phyloP scores from a whole-genome alignment of 92 coral and sea anemone species.

The Palythoa grandis region DNA sequence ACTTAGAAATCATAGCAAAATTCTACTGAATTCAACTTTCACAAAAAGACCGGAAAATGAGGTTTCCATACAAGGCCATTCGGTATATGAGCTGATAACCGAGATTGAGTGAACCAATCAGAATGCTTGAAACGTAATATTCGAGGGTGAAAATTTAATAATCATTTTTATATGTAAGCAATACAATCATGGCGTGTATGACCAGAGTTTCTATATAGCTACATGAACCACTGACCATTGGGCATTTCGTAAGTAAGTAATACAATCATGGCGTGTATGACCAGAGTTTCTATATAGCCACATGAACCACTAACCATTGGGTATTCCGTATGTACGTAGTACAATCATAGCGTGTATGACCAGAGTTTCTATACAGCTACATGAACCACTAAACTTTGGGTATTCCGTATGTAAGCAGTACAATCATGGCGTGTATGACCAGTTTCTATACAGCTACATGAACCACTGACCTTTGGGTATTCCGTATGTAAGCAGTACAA shows the following conservation, averaged over 20 bases:
- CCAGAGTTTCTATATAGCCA: not conserved
- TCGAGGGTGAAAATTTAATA: too few relatives aligned
- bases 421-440: conserved; percentile 64
- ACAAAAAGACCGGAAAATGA: too few relatives aligned
- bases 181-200: conserved; percentile 69
- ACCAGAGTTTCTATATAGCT: too few relatives aligned
- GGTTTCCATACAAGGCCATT: too few relatives aligned
- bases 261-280: conserved; percentile 90
- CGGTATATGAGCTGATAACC: too few relatives aligned
- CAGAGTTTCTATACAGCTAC: too few relatives aligned
- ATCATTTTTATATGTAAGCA: conserved; percentile 85
- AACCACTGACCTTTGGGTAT: conserved; percentile 69
- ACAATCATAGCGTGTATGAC: conserved; percentile 7
- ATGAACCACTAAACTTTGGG: too few relatives aligned
- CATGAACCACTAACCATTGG: conserved; percentile 7
- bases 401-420: conserved; percentile 59
- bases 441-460: too few relatives aligned
- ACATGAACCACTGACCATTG: conserved; percentile 54
- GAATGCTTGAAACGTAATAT: too few relatives aligned
- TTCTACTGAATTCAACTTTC: too few relatives aligned
- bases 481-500: conserved; percentile 83
- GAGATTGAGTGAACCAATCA: too few relatives aligned
- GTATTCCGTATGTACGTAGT: conserved; percentile 79
- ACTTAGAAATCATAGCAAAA: too few relatives aligned
- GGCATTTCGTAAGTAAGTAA: conserved; percentile 87